Evolutionary conservation across 2,888 invertebrate species (phyloP).

Genomic region (Andrena praecox): DNA sequence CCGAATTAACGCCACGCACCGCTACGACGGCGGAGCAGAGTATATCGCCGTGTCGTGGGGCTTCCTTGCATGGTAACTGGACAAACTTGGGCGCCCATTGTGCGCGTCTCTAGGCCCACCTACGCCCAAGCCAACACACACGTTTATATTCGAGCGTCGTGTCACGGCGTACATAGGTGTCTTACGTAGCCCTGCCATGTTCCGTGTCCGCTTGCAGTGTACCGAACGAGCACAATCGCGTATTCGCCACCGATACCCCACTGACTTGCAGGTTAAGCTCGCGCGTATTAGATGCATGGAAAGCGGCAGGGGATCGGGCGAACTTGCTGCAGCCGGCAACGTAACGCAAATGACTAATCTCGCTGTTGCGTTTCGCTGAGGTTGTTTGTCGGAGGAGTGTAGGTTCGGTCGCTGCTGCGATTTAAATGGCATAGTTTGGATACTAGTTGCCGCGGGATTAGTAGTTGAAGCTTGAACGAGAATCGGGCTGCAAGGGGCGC

Average conservation of each 20-base stretch:
- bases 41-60: constrained; percentile 54
- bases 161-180: constrained; percentile 30
- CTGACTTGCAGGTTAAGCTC: constrained; percentile 39
- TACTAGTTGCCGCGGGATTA: background rate
- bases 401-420: background rate
- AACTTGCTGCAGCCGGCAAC: constrained; percentile 7
- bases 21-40: constrained; percentile 47
- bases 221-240: constrained; percentile 51
- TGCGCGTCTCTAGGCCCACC: constrained; percentile 34
- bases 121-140: constrained; percentile 11
- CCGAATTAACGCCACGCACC: constrained; percentile 76
- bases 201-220: constrained; percentile 15
- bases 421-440: background rate
- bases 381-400: background rate
- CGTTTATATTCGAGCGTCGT: constrained; percentile 46
- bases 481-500: background rate
- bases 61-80: constrained; percentile 63
- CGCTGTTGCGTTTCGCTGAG: background rate
- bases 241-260: constrained; percentile 41
- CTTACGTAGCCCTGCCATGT: constrained; percentile 14
- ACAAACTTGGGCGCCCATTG: constrained; percentile 59
- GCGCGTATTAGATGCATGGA: constrained; percentile 1
- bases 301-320: background rate
- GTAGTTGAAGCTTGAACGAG: background rate
- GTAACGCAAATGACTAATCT: constrained; percentile 5